Evolutionary conservation across 2,113 vertebrate genomes (phyloP).

Genomic region (Corythaeola cristata): DNA sequence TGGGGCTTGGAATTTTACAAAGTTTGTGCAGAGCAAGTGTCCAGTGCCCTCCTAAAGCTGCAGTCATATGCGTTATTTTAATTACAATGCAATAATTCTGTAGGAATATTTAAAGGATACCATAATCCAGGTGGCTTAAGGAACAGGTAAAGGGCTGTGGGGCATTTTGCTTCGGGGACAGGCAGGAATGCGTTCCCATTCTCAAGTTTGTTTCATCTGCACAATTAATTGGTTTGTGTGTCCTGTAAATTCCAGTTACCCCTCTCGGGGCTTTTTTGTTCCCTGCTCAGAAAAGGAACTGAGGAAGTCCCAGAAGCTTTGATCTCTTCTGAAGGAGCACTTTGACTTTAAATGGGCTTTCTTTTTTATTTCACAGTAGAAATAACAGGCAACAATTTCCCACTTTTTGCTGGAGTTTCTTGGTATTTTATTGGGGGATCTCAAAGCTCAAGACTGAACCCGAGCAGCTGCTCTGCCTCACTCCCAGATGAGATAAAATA

Average conservation of each 20-base stretch:
- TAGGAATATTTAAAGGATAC: fast-evolving
- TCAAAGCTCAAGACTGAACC: background rate
- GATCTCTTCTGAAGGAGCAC: background rate
- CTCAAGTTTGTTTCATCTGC: background rate
- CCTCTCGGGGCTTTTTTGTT: fast-evolving
- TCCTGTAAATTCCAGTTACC: background rate
- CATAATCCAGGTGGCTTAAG: fast-evolving
- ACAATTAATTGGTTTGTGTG: too few relatives aligned
- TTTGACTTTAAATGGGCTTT: background rate
- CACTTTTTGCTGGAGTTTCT: background rate
- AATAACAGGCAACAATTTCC: fast-evolving
- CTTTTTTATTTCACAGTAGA: background rate
- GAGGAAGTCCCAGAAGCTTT: background rate
- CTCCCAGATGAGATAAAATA: background rate
- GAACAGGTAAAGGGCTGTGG: background rate
- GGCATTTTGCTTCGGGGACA: background rate
- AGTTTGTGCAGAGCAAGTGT: background rate
- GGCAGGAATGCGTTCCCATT: fast-evolving
- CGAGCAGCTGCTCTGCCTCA: background rate
- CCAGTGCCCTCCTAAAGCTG: background rate
- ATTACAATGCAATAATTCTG: fast-evolving
- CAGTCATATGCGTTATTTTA: fast-evolving
- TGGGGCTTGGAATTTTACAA: background rate
- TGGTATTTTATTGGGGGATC: background rate
- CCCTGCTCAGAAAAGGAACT: background rate